phyloP scores from a whole-genome alignment of 1,140 invertebrate genomes.

The Zaprionus taronus region DNA sequence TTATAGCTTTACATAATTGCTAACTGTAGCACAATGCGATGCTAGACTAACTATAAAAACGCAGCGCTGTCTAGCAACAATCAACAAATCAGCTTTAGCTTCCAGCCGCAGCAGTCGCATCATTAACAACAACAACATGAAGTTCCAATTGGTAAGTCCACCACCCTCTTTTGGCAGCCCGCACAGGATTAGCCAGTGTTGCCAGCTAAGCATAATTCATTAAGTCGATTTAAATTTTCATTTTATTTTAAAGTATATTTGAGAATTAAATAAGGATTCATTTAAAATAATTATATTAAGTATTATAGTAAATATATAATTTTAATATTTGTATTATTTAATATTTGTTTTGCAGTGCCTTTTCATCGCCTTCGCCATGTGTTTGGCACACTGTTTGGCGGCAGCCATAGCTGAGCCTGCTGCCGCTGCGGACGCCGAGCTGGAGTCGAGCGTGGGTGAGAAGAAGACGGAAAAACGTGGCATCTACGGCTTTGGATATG shows the following conservation, averaged over 20 bases:
- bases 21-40: slow-evolving; percentile 70
- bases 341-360: slow-evolving; percentile 51
- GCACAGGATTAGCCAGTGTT: background rate
- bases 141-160: background rate
- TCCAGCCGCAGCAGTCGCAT: slow-evolving; percentile 36
- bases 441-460: slow-evolving; percentile 45
- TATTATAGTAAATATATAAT: background rate
- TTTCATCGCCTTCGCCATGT: slow-evolving; percentile 63
- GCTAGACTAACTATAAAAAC: slow-evolving; percentile 64
- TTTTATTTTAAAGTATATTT: no score
- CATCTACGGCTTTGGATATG: slow-evolving; percentile 76
- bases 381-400: slow-evolving; percentile 53
- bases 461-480: slow-evolving; percentile 80
- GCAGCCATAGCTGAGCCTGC: slow-evolving; percentile 65
- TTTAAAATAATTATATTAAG: no score
- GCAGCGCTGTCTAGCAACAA: slow-evolving; percentile 34
- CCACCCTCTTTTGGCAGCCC: background rate
- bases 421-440: slow-evolving; percentile 29
- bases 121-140: slow-evolving; percentile 1
- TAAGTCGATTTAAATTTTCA: no score
- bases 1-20: slow-evolving; percentile 72
- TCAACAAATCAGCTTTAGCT: slow-evolving; percentile 60
- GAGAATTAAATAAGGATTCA: no score
- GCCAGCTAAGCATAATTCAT: background rate
- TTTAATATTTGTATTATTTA: background rate